Evolutionary conservation across 2,888 invertebrate species (phyloP).

Genomic region (Phaedon cochleariae): DNA sequence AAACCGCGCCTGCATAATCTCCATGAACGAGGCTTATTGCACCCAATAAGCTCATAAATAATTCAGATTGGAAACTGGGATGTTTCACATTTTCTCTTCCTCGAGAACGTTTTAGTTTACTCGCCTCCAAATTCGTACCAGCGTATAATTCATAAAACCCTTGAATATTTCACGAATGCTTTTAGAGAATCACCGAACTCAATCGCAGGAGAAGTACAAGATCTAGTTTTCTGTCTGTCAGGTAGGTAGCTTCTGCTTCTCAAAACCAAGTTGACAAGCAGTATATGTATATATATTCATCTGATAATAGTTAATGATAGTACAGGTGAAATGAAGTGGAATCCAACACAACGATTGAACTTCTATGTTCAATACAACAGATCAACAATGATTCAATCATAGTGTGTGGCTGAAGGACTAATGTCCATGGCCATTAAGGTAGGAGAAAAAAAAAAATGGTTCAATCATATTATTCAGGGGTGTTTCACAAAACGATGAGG

Average conservation of each 20-base stretch:
- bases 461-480: too few species aligned
- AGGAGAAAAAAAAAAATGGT: too few species aligned
- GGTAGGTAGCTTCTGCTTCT: neutral
- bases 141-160: constrained; percentile 19
- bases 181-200: constrained; percentile 77
- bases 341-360: too few species aligned
- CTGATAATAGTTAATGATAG: too few species aligned
- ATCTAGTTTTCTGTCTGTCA: neutral
- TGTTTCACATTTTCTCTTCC: constrained; percentile 20
- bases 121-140: constrained; percentile 21
- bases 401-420: too few species aligned
- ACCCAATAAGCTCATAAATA: constrained; percentile 16
- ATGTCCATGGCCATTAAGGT: too few species aligned
- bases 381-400: too few species aligned
- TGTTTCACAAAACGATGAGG: too few species aligned
- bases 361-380: too few species aligned
- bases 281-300: too few species aligned
- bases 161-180: constrained; percentile 35
- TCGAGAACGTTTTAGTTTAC: constrained; percentile 16
- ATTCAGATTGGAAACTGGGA: constrained; percentile 14
- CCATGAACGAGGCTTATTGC: neutral
- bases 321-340: too few species aligned
- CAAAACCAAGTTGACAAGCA: too few species aligned
- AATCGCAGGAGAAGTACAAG: constrained; percentile 64
- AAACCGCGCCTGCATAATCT: neutral